Conservation (phyloP, 1,140 invertebrate species). For the Brachionus plicatilis region DNA sequence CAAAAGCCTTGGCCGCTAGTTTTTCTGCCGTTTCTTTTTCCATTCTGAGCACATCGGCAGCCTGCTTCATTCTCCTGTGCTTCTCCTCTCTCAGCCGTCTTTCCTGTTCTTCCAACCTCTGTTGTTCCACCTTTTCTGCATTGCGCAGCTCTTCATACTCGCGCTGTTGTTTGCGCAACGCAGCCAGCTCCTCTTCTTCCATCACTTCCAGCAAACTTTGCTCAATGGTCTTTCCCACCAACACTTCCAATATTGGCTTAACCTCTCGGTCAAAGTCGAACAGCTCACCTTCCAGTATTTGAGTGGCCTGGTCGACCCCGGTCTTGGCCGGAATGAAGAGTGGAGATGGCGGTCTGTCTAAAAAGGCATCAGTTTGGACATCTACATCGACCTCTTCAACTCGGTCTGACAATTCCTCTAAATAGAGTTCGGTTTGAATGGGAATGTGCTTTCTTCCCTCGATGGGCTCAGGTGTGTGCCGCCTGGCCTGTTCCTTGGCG, state of each 20-base stretch:
- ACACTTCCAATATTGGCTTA: slow-evolving; percentile 73
- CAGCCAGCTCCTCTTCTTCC: slow-evolving; percentile 60
- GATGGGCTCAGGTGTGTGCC: slow-evolving; percentile 58
- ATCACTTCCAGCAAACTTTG: slow-evolving; percentile 72
- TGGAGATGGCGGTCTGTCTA: slow-evolving; percentile 69
- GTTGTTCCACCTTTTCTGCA: slow-evolving; percentile 70
- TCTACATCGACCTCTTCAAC: slow-evolving; percentile 65
- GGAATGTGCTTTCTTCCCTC: slow-evolving; percentile 71
- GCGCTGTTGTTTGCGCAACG: slow-evolving; percentile 70
- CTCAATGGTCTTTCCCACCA: slow-evolving; percentile 79
- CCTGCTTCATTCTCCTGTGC: slow-evolving; percentile 54
- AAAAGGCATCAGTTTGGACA: slow-evolving; percentile 77
- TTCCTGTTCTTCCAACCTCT: slow-evolving; percentile 69
- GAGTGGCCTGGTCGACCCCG: slow-evolving; percentile 71
- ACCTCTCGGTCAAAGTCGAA: slow-evolving; percentile 80
- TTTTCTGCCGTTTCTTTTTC: slow-evolving; percentile 70
- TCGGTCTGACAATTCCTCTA: slow-evolving; percentile 68
- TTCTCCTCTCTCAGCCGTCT: slow-evolving; percentile 51
- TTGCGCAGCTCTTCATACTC: slow-evolving; percentile 68
- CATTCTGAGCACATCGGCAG: slow-evolving; percentile 60
- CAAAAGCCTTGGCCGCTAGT: slow-evolving; percentile 71
- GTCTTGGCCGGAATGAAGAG: slow-evolving; percentile 69
- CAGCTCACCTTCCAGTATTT: slow-evolving; percentile 75
- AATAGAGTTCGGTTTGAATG: slow-evolving; percentile 77
- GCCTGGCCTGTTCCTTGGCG: slow-evolving; percentile 53